A percentile compares a stretch with the other conserved stretches of the same genome.
These are phyloP conservation scores for Pseudomyrmex dendroicus DNA, from an alignment of 1,140 invertebrate species.

Conservation along the genomic window DNA sequence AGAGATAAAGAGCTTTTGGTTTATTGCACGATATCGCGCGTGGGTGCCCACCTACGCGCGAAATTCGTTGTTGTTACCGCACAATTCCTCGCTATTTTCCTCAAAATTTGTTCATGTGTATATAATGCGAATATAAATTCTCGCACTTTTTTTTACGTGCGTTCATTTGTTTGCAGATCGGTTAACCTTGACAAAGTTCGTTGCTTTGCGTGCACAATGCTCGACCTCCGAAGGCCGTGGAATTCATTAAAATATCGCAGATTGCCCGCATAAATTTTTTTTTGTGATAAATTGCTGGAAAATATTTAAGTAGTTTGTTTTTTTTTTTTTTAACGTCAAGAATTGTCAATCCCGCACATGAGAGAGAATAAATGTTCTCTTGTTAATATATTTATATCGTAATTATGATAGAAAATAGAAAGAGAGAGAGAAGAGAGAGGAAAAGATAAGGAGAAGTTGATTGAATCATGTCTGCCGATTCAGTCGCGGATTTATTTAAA, in stretches of 20 bases:
- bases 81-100: constrained; percentile 4
- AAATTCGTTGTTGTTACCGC: not conserved
- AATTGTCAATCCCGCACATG: not conserved
- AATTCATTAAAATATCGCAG: constrained; percentile 61
- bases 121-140: constrained; percentile 2
- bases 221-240: constrained; percentile 68
- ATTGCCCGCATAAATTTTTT: constrained; percentile 58
- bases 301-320: not conserved
- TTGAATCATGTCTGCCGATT: not conserved
- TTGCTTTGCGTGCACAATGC: constrained; percentile 64
- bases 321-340: not conserved
- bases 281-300: constrained; percentile 22
- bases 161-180: constrained; percentile 17
- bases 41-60: too few relatives aligned
- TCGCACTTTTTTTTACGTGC: constrained; percentile 5
- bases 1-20: not conserved
- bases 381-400: not conserved
- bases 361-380: constrained; percentile 27
- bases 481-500: not conserved
- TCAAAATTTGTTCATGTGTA: not conserved
- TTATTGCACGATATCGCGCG: not conserved
- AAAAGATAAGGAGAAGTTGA: too few relatives aligned
- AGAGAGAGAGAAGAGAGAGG: constrained; percentile 1
- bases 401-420: not conserved
- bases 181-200: constrained; percentile 69